Evolutionary conservation across 2,113 vertebrate genomes (phyloP).

Genomic region (Xiphias gladius): DNA sequence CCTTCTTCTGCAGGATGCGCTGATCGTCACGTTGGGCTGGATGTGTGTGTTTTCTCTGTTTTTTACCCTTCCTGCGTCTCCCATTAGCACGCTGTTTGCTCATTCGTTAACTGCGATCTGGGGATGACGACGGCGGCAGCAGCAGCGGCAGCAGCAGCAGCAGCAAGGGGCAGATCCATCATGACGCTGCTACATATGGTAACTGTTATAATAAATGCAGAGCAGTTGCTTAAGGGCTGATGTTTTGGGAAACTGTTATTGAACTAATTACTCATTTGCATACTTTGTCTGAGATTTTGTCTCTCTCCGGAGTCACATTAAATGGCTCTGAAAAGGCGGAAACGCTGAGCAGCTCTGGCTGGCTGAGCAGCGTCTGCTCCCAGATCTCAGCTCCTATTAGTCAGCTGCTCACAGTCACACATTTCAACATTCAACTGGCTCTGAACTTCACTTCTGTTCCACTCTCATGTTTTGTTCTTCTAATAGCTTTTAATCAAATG

Average conservation of each 20-base stretch:
- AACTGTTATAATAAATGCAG: constrained; percentile 73
- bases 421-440: neutral
- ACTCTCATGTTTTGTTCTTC: neutral
- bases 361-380: constrained; percentile 37
- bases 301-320: constrained; percentile 61
- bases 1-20: constrained; percentile 10
- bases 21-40: constrained; percentile 32
- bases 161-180: constrained; percentile 57
- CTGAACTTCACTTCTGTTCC: neutral
- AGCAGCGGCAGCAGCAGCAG: neutral
- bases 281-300: constrained; percentile 63
- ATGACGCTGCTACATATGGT: constrained; percentile 47
- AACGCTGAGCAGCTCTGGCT: neutral
- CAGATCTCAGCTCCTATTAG: neutral
- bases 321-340: constrained; percentile 39
- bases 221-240: constrained; percentile 68
- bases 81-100: constrained; percentile 37
- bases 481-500: neutral
- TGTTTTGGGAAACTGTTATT: constrained; percentile 73
- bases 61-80: constrained; percentile 25
- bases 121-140: neutral
- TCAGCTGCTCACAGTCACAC: neutral
- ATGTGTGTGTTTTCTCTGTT: constrained; percentile 6
- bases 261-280: constrained; percentile 78
- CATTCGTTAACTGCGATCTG: neutral